phyloP scores from a whole-genome alignment of 2,888 invertebrate genomes.

The Steinernema carpocapsae region DNA sequence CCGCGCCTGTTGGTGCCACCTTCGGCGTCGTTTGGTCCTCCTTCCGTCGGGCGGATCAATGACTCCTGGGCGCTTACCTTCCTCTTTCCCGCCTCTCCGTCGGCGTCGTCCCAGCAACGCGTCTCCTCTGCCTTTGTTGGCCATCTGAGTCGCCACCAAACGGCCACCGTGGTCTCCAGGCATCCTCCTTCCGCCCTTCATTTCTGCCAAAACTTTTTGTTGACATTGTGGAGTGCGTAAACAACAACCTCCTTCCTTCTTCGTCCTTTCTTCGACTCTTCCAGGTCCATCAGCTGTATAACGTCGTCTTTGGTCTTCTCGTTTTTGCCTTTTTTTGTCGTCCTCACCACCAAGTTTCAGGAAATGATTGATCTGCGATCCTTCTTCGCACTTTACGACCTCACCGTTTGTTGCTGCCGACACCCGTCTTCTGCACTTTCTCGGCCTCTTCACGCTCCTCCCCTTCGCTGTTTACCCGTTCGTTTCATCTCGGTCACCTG shows the following conservation, averaged over 20 bases:
- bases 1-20: too few species aligned
- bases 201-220: not conserved
- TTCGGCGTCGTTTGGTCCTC: too few species aligned
- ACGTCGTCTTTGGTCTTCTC: not conserved
- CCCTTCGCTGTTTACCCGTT: too few species aligned
- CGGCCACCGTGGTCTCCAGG: not conserved
- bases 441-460: not conserved
- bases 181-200: not conserved
- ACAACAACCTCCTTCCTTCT: not conserved
- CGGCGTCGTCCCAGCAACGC: too few species aligned
- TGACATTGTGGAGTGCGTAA: not conserved
- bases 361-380: not conserved
- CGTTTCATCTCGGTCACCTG: too few species aligned
- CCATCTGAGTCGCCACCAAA: not conserved
- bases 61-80: not conserved
- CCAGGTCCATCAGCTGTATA: not conserved
- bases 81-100: not conserved
- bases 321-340: too few species aligned
- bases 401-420: too few species aligned
- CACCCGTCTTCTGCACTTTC: not conserved
- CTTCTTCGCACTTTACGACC: not conserved
- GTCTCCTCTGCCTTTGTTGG: too few species aligned
- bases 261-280: not conserved
- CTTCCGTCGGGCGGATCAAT: not conserved
- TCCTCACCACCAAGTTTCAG: too few species aligned